phyloP scores from a whole-genome alignment of 2,797 vertebrate genomes.

The Platalea minor region DNA sequence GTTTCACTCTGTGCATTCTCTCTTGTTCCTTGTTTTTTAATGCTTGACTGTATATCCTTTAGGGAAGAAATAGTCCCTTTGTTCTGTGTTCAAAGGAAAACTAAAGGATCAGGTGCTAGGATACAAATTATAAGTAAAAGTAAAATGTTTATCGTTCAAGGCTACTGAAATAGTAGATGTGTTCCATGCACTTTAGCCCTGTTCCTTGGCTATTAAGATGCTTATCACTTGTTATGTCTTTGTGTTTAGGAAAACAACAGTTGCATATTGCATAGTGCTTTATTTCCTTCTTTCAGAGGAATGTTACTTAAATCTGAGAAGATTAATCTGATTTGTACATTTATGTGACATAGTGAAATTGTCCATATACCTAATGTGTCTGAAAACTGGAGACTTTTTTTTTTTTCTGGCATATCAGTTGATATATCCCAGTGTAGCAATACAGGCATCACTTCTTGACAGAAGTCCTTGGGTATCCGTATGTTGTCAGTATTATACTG shows the following conservation, averaged over 20 bases:
- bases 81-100: background rate
- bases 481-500: background rate
- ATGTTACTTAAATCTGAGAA: background rate
- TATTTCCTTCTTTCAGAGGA: background rate
- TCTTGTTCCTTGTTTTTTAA: background rate
- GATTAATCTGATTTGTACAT: background rate
- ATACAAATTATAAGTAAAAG: background rate
- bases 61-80: background rate
- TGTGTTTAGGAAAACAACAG: background rate
- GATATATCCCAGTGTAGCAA: background rate
- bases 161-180: background rate
- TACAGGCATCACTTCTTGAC: background rate
- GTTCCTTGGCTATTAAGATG: background rate
- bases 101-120: background rate
- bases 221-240: background rate
- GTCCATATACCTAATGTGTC: fast-evolving
- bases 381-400: background rate
- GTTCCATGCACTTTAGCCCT: background rate
- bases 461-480: background rate
- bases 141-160: background rate
- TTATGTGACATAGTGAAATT: background rate
- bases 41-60: background rate
- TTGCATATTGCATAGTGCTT: background rate
- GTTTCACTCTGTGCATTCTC: background rate
- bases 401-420: background rate